phyloP scores from a whole-genome alignment of 1,140 invertebrate genomes.

The Drosophila bifasciata region DNA sequence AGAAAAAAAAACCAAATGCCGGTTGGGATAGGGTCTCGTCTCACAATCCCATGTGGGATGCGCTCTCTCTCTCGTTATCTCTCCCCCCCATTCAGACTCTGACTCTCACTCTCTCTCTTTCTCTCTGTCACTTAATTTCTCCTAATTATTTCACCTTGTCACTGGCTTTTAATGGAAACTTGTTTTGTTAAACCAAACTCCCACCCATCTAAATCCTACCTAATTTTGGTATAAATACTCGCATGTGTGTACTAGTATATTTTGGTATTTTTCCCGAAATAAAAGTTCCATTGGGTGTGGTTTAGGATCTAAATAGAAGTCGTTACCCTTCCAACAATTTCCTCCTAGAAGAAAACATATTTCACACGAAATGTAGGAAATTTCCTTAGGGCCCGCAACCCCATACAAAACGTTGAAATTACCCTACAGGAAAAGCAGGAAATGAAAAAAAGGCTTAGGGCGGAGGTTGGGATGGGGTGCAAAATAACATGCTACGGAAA shows the following conservation, averaged over 20 bases:
- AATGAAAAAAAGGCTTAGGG: conserved; percentile 21
- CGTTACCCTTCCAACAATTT: conserved; percentile 35
- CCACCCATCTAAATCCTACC: neutral
- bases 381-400: conserved; percentile 7
- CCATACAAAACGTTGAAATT: neutral
- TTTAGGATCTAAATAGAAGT: conserved; percentile 7
- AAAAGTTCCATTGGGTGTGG: neutral
- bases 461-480: neutral
- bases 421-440: neutral
- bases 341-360: conserved; percentile 21
- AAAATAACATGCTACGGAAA: conserved; percentile 2
- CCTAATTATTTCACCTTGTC: conserved; percentile 50
- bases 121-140: conserved; percentile 20
- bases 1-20: conserved; percentile 62
- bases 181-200: neutral
- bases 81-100: neutral
- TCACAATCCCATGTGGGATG: conserved; percentile 50
- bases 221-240: neutral
- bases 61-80: conserved; percentile 16
- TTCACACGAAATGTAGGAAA: conserved; percentile 26
- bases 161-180: conserved; percentile 22
- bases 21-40: conserved; percentile 76
- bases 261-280: neutral
- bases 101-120: neutral
- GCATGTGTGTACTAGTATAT: neutral